Percentiles rank a stretch among this genome's conserved stretches.
Evolutionary conservation across 92 coral and sea anemone species (phyloP).

Genomic region (Chrysogorgia sp.): DNA sequence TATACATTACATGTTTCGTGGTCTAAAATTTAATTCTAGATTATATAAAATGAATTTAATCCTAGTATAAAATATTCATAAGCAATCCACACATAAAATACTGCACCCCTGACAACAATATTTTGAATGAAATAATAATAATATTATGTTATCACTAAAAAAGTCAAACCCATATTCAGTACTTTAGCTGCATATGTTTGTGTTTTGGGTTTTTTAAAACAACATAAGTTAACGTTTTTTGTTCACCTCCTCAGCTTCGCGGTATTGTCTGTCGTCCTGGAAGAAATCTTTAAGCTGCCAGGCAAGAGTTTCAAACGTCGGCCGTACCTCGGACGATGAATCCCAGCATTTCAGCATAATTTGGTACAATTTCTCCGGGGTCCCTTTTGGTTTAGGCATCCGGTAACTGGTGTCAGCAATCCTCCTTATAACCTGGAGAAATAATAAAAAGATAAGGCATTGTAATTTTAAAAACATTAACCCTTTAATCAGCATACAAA

Average conservation of each 20-base stretch:
- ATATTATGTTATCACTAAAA: too few relatives aligned
- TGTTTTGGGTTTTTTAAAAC: neutral
- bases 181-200: too few relatives aligned
- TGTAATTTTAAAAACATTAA: too few relatives aligned
- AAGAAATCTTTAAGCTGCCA: constrained; percentile 93
- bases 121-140: too few relatives aligned
- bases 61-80: too few relatives aligned
- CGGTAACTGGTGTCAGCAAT: constrained; percentile 63
- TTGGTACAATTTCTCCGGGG: constrained; percentile 80
- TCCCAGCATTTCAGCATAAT: constrained; percentile 89
- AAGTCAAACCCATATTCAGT: too few relatives aligned
- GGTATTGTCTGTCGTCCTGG: constrained; percentile 83
- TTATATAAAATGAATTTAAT: too few relatives aligned
- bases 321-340: constrained; percentile 70
- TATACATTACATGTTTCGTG: too few relatives aligned
- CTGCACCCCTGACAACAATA: too few relatives aligned
- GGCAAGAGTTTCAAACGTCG: constrained; percentile 92
- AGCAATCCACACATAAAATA: too few relatives aligned
- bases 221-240: neutral
- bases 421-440: constrained; percentile 14
- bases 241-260: constrained; percentile 66
- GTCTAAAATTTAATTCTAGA: too few relatives aligned
- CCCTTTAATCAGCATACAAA: too few relatives aligned
- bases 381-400: constrained; percentile 83
- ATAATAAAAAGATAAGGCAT: neutral